A percentile compares a stretch with the other conserved stretches of the same genome.
Evolutionary conservation across 2,113 vertebrate species (phyloP).

Genomic region (Symphodus melops): DNA sequence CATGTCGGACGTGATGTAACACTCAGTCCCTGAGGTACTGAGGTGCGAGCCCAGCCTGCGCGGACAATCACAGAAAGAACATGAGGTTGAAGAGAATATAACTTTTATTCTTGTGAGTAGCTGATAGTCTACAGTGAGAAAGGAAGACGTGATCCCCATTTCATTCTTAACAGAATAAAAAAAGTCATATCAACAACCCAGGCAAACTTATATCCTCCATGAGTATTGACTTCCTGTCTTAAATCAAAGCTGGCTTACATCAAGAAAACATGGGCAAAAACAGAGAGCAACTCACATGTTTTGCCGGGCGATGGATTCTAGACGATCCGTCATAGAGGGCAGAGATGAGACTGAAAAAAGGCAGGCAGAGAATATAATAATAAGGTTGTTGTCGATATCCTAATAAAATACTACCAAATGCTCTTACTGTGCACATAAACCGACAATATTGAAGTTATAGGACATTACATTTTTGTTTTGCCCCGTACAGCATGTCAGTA

Average conservation of each 20-base stretch:
- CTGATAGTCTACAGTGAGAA: too few species aligned
- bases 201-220: not conserved
- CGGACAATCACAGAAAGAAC: not conserved
- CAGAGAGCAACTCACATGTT: constrained; percentile 87
- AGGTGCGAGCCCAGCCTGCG: constrained; percentile 94
- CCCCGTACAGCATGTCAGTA: not conserved
- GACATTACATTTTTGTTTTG: not conserved
- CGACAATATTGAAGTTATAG: too few species aligned
- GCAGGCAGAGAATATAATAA: too few species aligned
- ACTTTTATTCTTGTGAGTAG: too few species aligned
- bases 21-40: constrained; percentile 95
- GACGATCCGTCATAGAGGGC: constrained; percentile 96
- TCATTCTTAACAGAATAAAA: too few species aligned
- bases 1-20: constrained; percentile 98
- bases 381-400: too few species aligned
- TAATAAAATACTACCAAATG: too few species aligned
- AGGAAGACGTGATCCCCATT: too few species aligned
- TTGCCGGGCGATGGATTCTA: constrained; percentile 97
- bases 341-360: constrained; percentile 90
- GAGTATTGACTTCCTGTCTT: not conserved
- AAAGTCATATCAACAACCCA: not conserved
- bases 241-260: not conserved
- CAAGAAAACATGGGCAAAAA: not conserved
- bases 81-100: not conserved
- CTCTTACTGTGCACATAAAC: not conserved